Evolutionary conservation across 2,113 vertebrate species (phyloP), one percentile per base, ranked within the genome.

Genomic region (Phylloscopus whistleri): DNA sequence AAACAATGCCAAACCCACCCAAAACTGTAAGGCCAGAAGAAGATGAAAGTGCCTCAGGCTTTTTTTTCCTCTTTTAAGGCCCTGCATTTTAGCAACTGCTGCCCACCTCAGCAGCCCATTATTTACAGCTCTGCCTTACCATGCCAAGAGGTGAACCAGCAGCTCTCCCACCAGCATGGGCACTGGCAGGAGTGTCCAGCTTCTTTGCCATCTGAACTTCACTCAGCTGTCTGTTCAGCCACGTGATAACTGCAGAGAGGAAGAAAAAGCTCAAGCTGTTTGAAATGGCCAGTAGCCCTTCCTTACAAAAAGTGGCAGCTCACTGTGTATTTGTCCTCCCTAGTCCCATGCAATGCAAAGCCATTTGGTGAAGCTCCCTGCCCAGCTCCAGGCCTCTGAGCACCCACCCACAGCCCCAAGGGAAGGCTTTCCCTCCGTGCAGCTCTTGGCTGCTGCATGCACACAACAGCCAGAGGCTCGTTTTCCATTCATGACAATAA

Each of bases 201-300:
- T 98, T 98, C 89, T 97, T 98, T 60, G 85, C 84, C 76, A 98
- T 92, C 94, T 99, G 99, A 91, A 98, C 98, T 84, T 99, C 99
- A 97, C 99, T 99, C 43, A 99, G 97, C 95, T 99, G 99, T 96
- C 99, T 99, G 96, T 99, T 99, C 41, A 99, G 95, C 99, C 99
- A 99, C 0, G 96, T 98, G 95, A 99, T 99, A 53, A 99, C 99
- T 99, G 97, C 43, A 59, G 77, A 87, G 53, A 90, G 31, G 41
- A 37, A 82, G 83, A 56, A 33, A 70, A 44, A 52, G 10, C 35
- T 69, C 67, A 58, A 53, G 31, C 24, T 49, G 30, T 37, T 59
- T 44, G 53, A 58, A 81, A 37, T 2, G 16, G 53, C 11, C 43
- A 39, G 21, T 5, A 63, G 56, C 48, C 51, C 46, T 21, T 73